Base-by-base conservation (phyloP, 2,888 invertebrate species). In the Tryphoninae sp. region DNA sequence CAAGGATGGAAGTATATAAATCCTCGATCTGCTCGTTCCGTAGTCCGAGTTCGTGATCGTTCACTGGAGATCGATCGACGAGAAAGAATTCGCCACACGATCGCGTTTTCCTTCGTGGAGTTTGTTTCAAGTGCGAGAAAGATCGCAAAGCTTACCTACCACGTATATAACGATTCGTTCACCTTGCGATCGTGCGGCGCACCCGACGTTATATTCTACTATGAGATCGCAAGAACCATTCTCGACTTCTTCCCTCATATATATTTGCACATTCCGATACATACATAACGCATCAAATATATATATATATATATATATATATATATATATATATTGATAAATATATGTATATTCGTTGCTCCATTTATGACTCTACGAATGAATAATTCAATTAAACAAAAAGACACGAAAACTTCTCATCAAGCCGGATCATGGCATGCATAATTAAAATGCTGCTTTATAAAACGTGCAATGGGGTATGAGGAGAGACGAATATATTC, bases 21-120 rank as follows among this genome's bases (percentile, higher is more conserved):
- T 74, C 40, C 72, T 69, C 75, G 75, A 64, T 76, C 75, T 68
- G 13, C 51, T 80, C 79, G 76, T 82, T 79, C 59, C 68, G 76
- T 69, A 80, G 82, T 82, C 82, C 79, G 69, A 73, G 82, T 78
- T 82, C 82, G 82, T 82, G 82, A 82, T 82, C 82, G 79, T 76
- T 82, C 76, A 58, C 55, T 45, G 65, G 58, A 65, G 82, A 81
- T 78, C 80, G 80, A 81, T 83, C 83, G 80, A 80, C 83, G 83
- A 79, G 78, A 81, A 84, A 82, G 75, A 83, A 83, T 83, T 83
- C 77, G 74, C 74, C 77, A 79, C 81, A 81, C 74, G 76, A 81
- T 78, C 74, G 69, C 16, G 53, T 81, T 81, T 55, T 64, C 65
- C 73, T 67, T 45, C 65, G 68, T 62, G 53, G 16, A 59, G 49